A percentile compares a stretch with the other conserved stretches of the same genome.
phyloP scores from a whole-genome alignment of 1,140 invertebrate species.

The Carcinoscorpius rotundicauda region DNA sequence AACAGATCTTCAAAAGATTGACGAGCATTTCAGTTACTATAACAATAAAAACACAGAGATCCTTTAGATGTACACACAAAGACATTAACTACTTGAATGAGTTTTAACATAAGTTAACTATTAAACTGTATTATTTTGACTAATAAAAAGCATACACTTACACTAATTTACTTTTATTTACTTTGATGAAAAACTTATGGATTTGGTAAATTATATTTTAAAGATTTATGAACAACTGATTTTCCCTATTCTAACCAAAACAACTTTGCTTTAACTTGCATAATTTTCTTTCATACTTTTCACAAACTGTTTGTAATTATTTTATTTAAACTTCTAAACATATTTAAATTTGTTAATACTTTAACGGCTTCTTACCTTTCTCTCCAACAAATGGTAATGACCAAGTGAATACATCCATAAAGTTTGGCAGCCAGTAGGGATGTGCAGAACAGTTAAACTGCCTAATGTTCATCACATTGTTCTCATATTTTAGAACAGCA shows the following conservation, averaged over 20 bases:
- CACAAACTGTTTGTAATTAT: too few species aligned
- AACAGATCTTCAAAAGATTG: conserved; percentile 99
- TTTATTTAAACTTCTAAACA: too few species aligned
- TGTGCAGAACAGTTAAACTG: conserved; percentile 99
- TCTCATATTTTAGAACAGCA: conserved; percentile 99
- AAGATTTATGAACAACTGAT: too few species aligned
- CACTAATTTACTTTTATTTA: too few species aligned
- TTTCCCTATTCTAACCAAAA: too few species aligned
- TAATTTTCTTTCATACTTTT: too few species aligned
- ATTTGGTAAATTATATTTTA: too few species aligned
- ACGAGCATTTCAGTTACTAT: conserved; percentile 98
- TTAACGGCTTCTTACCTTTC: conserved; percentile 43
- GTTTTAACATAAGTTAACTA: not conserved
- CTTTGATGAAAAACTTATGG: too few species aligned
- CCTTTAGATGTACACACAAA: not conserved
- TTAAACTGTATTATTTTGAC: not conserved
- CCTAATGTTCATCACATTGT: conserved; percentile 99
- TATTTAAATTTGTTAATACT: too few species aligned
- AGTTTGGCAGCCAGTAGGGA: conserved; percentile 99
- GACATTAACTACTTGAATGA: too few species aligned
- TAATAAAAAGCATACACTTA: not conserved
- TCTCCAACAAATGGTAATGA: conserved; percentile 99
- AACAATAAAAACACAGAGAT: not conserved
- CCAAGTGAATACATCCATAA: conserved; percentile 99
- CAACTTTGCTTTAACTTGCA: too few species aligned